Conservation (phyloP, 2,797 vertebrate species). For the Emys orbicularis region DNA sequence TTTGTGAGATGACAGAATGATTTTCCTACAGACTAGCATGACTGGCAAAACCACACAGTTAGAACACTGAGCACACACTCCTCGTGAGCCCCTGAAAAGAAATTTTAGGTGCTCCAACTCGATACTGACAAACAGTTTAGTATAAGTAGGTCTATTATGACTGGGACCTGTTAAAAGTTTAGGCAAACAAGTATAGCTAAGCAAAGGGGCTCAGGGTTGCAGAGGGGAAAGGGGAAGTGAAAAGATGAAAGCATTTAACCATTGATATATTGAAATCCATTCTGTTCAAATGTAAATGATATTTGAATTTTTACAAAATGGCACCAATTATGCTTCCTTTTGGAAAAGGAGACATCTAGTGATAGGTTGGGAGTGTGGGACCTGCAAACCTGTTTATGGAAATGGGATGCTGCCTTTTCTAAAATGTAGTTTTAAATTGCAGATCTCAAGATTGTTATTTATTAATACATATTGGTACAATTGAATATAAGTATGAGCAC, state of each 20-base stretch:
- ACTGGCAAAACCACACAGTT: neutral
- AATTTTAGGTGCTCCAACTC: neutral
- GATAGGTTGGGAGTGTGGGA: accelerated
- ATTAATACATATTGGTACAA: neutral
- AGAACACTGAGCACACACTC: neutral
- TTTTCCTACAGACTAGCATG: neutral
- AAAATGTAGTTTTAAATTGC: neutral
- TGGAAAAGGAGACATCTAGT: neutral
- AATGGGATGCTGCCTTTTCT: accelerated
- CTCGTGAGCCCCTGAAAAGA: neutral
- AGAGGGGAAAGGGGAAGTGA: neutral
- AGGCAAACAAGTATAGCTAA: neutral
- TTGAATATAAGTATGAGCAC: neutral
- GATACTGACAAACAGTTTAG: neutral
- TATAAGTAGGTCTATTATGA: neutral
- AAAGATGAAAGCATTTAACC: neutral
- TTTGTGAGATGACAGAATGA: neutral
- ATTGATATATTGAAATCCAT: neutral
- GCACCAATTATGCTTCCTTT: neutral
- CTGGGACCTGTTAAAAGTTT: neutral
- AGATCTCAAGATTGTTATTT: accelerated
- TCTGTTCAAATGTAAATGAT: accelerated
- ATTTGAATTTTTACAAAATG: neutral
- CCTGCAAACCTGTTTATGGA: accelerated
- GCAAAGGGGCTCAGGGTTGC: neutral